Percentiles rank a stretch among this genome's conserved stretches.
Conservation (phyloP, 2,888 invertebrate genomes). For the Aphidius colemani region DNA sequence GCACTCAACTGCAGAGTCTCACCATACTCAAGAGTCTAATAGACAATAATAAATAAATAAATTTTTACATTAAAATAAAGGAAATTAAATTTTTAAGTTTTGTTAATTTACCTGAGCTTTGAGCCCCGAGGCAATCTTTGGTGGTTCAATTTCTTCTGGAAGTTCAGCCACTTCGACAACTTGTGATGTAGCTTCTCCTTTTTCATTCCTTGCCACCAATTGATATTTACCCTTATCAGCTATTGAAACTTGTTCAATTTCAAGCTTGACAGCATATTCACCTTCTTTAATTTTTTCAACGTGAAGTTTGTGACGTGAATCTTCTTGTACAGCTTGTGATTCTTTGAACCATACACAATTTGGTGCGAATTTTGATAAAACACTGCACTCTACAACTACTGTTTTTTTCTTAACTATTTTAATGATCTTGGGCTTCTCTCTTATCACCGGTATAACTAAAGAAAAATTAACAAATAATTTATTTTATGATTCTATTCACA, state of each 20-base stretch:
- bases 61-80: conserved; percentile 20
- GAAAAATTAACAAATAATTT: conserved; percentile 27
- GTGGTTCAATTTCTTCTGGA: conserved; percentile 78
- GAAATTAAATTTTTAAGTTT: conserved; percentile 12
- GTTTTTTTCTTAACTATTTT: conserved; percentile 91
- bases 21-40: conserved; percentile 70
- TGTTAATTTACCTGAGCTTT: conserved; percentile 69
- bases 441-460: conserved; percentile 88
- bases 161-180: conserved; percentile 85
- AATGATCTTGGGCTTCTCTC: conserved; percentile 89
- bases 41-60: conserved; percentile 24
- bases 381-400: conserved; percentile 90
- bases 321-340: conserved; percentile 75
- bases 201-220: conserved; percentile 88
- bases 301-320: conserved; percentile 74
- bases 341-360: conserved; percentile 95
- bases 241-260: conserved; percentile 82
- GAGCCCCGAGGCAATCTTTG: conserved; percentile 78
- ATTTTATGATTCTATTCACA: background rate
- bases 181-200: conserved; percentile 90
- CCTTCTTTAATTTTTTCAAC: conserved; percentile 84
- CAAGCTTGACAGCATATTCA: conserved; percentile 87
- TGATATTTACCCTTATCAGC: conserved; percentile 88
- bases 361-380: conserved; percentile 91
- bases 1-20: conserved; percentile 80